Evolutionary conservation across 2,797 vertebrate species (phyloP).

Genomic region (Manis pentadactyla): DNA sequence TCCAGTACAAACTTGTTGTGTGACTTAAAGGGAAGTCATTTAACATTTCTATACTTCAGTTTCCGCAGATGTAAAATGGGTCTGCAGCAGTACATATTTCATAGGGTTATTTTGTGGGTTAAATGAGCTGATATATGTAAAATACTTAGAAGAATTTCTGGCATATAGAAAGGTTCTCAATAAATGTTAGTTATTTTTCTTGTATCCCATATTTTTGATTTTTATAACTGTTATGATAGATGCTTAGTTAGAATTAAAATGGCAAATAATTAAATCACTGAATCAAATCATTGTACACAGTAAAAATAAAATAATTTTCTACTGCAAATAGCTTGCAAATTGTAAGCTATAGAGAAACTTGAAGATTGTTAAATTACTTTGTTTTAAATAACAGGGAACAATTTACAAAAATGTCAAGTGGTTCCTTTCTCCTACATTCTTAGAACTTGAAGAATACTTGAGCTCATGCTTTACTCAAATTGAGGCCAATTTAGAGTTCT

Average conservation of each 20-base stretch:
- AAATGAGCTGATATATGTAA: neutral
- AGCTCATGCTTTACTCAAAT: neutral
- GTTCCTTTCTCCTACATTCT: neutral
- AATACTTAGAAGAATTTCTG: neutral
- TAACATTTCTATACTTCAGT: neutral
- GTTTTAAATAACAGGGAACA: neutral
- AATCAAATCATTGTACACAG: neutral
- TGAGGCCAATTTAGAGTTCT: neutral
- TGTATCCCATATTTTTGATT: neutral
- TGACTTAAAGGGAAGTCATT: neutral
- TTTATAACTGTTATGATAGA: neutral
- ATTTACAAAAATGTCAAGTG: neutral
- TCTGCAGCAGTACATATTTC: neutral
- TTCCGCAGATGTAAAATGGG: neutral
- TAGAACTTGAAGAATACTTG: neutral
- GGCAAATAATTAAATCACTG: neutral
- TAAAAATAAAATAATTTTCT: conserved; percentile 6
- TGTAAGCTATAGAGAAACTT: conserved; percentile 26
- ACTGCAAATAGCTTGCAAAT: neutral
- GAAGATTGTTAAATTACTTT: neutral
- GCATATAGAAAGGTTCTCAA: neutral
- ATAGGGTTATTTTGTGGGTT: neutral
- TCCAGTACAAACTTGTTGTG: neutral
- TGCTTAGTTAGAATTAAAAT: neutral
- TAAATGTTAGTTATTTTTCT: neutral